Evolutionary conservation across 2,797 vertebrate genomes (phyloP).

Genomic region (Pelobates cultripes): DNA sequence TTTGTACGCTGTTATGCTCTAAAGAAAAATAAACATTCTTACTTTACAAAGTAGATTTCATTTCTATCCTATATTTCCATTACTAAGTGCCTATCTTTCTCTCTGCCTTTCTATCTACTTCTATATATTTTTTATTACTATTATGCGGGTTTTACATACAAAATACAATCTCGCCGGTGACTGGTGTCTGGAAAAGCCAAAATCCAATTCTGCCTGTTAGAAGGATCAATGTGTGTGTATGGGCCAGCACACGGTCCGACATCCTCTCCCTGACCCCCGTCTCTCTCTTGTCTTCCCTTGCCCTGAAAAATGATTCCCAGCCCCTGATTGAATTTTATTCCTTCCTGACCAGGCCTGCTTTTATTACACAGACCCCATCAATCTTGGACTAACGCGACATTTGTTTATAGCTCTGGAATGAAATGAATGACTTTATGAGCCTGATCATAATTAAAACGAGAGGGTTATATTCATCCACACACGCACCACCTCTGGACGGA

Average conservation of each 20-base stretch:
- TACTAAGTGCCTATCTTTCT: no score
- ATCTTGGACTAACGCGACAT: conserved; percentile 89
- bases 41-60: no score
- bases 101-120: no score
- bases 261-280: conserved; percentile 78
- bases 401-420: conserved; percentile 90
- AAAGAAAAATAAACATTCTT: no score
- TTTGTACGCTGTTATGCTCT: no score
- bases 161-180: no score
- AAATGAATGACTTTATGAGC: conserved; percentile 81
- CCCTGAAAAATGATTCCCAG: conserved; percentile 84
- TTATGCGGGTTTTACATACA: no score
- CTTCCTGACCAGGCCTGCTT: conserved; percentile 85
- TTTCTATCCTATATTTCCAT: no score
- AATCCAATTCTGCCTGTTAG: no score
- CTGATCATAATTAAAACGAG: conserved; percentile 66
- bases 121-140: no score
- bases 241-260: conserved; percentile 67
- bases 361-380: conserved; percentile 80
- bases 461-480: conserved; percentile 38
- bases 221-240: no score
- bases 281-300: conserved; percentile 77
- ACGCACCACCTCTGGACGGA: background rate
- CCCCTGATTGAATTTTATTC: conserved; percentile 87
- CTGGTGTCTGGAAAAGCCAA: no score